Evolutionary conservation across 2,888 invertebrate species (phyloP).

Genomic region (Epirrhoe alternata): DNA sequence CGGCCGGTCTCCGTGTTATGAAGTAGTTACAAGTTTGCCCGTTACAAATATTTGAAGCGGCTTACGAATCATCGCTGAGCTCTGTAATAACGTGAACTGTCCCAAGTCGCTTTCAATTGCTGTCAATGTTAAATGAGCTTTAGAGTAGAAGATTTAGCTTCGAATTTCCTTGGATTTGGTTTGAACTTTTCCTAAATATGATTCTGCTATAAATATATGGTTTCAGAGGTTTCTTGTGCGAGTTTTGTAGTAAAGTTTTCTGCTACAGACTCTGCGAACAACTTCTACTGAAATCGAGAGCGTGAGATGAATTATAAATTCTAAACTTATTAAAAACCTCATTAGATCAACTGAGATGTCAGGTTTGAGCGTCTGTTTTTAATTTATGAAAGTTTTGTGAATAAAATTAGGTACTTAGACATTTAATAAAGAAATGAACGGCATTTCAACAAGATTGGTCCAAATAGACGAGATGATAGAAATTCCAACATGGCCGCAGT

Average conservation of each 20-base stretch:
- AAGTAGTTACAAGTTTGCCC: slow-evolving; percentile 36
- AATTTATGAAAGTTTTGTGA: no score
- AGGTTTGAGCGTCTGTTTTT: no score
- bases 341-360: no score
- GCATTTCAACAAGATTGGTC: not conserved
- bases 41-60: slow-evolving; percentile 38
- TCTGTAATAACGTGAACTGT: slow-evolving; percentile 9
- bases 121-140: not conserved
- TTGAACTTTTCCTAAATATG: not conserved
- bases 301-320: no score
- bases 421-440: not conserved
- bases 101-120: not conserved
- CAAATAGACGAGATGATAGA: not conserved
- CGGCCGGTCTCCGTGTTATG: slow-evolving; percentile 19
- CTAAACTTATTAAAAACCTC: no score
- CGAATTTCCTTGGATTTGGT: not conserved
- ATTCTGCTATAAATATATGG: no score
- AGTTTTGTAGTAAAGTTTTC: no score
- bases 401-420: not conserved
- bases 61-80: slow-evolving; percentile 23
- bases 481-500: not conserved
- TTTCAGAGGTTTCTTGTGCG: no score
- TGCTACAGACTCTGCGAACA: no score
- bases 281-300: no score
- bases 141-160: not conserved